Conservation (phyloP, 2,113 vertebrate species). For the Melanerpes formicivorus region DNA sequence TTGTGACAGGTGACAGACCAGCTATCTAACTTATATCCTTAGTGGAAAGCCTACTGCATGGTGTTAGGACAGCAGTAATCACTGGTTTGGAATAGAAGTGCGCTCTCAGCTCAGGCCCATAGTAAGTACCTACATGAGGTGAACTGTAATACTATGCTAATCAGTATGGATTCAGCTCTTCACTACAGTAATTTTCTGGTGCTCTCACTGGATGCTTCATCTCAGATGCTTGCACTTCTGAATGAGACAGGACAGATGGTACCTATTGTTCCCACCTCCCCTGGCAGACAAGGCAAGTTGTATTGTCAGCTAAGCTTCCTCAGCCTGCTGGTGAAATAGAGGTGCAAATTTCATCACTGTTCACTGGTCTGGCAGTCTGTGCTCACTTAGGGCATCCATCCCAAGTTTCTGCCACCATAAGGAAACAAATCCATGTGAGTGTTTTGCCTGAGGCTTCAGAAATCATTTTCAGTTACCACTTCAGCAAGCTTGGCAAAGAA, state of each 20-base stretch:
- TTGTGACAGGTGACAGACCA: not conserved
- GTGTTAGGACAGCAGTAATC: not conserved
- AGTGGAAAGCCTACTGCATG: not conserved
- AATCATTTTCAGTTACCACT: not conserved
- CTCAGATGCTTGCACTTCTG: not conserved
- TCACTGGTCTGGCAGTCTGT: not conserved
- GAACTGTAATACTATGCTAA: not conserved
- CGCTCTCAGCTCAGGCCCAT: not conserved
- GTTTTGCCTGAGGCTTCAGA: not conserved
- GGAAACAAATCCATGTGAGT: not conserved
- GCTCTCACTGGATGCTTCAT: not conserved
- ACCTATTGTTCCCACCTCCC: not conserved
- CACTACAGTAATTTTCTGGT: not conserved
- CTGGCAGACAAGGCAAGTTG: not conserved
- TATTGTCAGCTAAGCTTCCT: not conserved
- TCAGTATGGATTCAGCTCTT: not conserved
- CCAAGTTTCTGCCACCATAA: not conserved
- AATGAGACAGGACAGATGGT: constrained; percentile 34
- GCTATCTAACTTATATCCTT: not conserved
- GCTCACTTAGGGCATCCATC: not conserved
- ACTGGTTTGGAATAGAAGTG: not conserved
- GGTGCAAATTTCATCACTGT: not conserved
- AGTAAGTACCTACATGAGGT: not conserved
- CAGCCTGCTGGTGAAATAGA: not conserved
- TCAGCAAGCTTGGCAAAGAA: not conserved